Evolutionary conservation across 1,140 invertebrate genomes (phyloP).

Genomic region (Drosophila watanabei): DNA sequence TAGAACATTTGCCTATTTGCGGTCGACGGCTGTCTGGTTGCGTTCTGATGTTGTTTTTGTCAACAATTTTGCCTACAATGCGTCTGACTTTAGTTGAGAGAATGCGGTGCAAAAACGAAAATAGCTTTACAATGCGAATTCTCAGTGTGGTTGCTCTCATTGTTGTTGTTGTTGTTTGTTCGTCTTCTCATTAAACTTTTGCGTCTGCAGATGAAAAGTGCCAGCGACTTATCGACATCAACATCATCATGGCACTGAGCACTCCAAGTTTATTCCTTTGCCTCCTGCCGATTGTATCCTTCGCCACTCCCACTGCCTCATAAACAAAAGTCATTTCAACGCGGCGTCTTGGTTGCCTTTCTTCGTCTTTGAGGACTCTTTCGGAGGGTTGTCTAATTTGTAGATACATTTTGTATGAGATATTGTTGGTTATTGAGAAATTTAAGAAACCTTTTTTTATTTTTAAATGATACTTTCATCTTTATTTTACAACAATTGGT

Average conservation of each 20-base stretch:
- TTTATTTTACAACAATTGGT: no score
- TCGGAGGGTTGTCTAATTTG: background rate
- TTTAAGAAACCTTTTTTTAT: no score
- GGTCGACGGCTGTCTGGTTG: constrained; percentile 6
- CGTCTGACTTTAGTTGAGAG: constrained; percentile 17
- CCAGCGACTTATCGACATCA: constrained; percentile 39
- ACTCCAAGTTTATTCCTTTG: constrained; percentile 32
- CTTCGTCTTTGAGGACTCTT: background rate
- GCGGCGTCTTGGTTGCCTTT: constrained; percentile 11
- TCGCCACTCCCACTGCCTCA: constrained; percentile 1
- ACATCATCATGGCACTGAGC: constrained; percentile 27
- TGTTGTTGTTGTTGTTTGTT: constrained; percentile 9
- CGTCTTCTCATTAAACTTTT: constrained; percentile 47
- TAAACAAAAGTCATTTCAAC: constrained; percentile 69
- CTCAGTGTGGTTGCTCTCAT: constrained; percentile 1
- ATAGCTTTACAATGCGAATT: constrained; percentile 31
- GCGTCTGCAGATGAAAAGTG: constrained; percentile 46
- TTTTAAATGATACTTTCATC: no score
- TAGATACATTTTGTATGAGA: no score
- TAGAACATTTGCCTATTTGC: constrained; percentile 27
- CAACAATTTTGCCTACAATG: constrained; percentile 20
- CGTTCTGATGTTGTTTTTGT: constrained; percentile 24
- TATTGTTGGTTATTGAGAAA: no score
- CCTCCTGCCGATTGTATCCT: constrained; percentile 17
- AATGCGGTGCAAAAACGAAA: constrained; percentile 24